Base-by-base conservation (phyloP, 2,797 vertebrate genomes). In the Arrhamphus sclerolepis region DNA sequence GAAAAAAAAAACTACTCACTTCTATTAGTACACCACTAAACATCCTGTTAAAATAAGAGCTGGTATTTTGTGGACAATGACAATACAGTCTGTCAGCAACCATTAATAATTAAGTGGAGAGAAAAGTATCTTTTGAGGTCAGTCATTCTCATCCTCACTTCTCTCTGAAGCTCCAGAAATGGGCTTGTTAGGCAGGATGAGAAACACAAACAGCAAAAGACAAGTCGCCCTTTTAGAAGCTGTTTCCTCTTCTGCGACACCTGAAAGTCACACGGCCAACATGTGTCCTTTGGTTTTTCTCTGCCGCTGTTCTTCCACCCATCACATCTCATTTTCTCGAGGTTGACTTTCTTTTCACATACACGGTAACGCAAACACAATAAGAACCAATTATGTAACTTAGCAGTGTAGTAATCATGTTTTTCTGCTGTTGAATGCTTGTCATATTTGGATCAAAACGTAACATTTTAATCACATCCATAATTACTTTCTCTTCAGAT, bases 401-500 rank as follows among this genome's bases (percentile, higher is more conserved):
- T 58, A 72, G 67, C 41, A 52, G 58, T 24, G 47, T 43, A 72
- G 31, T 82, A 85, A 88, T 87, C 56, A 64, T 83, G 67, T 72
- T 72, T 77, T 79, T 62, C 69, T 78, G 38, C 62, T 85, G 69
- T 76, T 69, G 62, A 75, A 77, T 82, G 69, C 64, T 74, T 90
- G 86, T 83, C 68, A 29, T 81, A 78, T 89, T 86, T 85, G 62
- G 57, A 81, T 80, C 78, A 82, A 83, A 85, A 89, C 91, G 88
- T 88, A 81, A 89, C 65, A 86, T 90, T 93, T 91, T 91, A 91
- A 93, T 92, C 81, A 90, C 84, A 75, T 84, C 77, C 82, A 62
- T 91, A 91, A 92, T 93, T 92, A 89, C 89, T 91, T 91, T 90
- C 75, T 79, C 74, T 83, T 89, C 90, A 93, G 92, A 93, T 93